Base-by-base conservation (phyloP, 2,888 invertebrate genomes). In the Frankliniella intonsa region DNA sequence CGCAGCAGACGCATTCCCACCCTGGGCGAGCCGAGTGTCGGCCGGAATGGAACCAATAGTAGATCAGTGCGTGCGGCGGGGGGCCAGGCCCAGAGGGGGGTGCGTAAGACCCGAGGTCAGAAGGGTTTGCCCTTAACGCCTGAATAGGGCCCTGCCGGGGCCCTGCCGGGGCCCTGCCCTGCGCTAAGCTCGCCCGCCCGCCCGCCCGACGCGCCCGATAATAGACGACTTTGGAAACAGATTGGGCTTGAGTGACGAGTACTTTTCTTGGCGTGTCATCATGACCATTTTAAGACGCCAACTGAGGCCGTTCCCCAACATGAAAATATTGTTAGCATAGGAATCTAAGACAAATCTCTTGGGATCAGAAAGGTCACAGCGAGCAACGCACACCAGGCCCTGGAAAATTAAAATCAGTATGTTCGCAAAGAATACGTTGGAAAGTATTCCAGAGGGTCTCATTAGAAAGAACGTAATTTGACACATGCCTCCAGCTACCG, bases 191-290 rank as follows among this genome's bases (percentile, higher is more conserved):
- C 17, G 69, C 69, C 69, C 38, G n/a, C n/a, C n/a, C n/a, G n/a
- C n/a, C n/a, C n/a, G n/a, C n/a, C n/a, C n/a, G n/a, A n/a, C n/a
- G n/a, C 25, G 69, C 10, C 25, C 69, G 25, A 76, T 76, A 76
- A 76, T 76, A 76, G 69, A 76, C 69, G 12, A 76, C 69, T 76
- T 76, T 76, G 69, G 69, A 22, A 25, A 76, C 69, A 76, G 69
- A 76, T 76, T 76, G 69, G 25, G 12, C 69, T 7, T n/a, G 22
- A 76, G 69, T 76, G 69, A 76, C 69, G 69, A 25, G 69, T 76
- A 76, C 69, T 76, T 76, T 76, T 76, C 69, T 76, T 25, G 69
- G 25, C 69, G 10, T 10, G 69, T 76, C 69, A 76, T 76, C 22
- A 22, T 25, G 69, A 76, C 25, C 69, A 25, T 76, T 76, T 76